Base-by-base conservation (phyloP, 2,113 vertebrate genomes). In the Urocolius indicus region DNA sequence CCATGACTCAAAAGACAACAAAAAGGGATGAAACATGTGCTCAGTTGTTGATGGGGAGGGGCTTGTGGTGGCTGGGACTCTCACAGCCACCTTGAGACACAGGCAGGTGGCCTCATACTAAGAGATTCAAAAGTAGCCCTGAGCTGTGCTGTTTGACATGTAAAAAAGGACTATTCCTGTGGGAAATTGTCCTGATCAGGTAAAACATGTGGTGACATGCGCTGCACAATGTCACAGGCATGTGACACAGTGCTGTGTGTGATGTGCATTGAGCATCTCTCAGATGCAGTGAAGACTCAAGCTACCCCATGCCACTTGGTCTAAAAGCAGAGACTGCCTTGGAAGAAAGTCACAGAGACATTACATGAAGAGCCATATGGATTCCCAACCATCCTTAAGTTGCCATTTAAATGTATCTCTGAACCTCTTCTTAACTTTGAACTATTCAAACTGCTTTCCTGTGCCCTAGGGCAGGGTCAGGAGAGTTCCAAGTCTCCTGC, bases 181-280 rank as follows among this genome's bases (percentile, higher is more conserved):
- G 21, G 32, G 30, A 80, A 72, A 72, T 4, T 13, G 21, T 19
- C 21, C 36, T 7, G 10, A 19, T 36, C 8, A 43, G 29, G 30
- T 46, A 46, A 49, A 93, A 19, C 0, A 45, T 1, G 10, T 8
- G 17, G 41, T 10, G 41, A 30, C 3, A 22, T 10, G 7, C 3
- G 69, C 69, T 34, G 20, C 34, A 38, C 26, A 24, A 34, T 10
- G 20, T 32, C 72, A 69, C 8, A 57, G 20, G 9, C 3, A 15
- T 6, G 23, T 0, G 1, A 32, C 21, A 16, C 29, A 75, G 36
- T 11, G 10, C 32, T 45, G 11, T 19, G 30, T 26, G 12, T 15
- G 19, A 32, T 3, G 12, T 8, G 4, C 6, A 3, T 15, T 51
- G 45, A 83, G 13, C 22, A 38, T 52, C 45, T 63, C 26, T 20